phyloP scores from a whole-genome alignment of 2,888 invertebrate genomes.

The Deilephila porcellus region DNA sequence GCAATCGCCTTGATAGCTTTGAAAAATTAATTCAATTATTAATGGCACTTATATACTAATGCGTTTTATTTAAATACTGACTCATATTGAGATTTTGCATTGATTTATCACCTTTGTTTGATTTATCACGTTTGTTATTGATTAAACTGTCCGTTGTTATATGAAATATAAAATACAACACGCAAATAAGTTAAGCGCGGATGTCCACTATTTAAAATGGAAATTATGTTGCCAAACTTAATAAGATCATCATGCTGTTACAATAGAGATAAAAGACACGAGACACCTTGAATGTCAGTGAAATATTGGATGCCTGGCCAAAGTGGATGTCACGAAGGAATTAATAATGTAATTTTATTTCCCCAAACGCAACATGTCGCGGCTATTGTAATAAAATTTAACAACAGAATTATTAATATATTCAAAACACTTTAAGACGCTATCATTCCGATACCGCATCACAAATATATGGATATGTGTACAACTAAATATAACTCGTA shows the following conservation, averaged over 20 bases:
- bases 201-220: background rate
- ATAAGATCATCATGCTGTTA: conserved; percentile 9
- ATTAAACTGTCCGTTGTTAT: background rate
- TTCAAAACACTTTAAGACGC: conserved; percentile 26
- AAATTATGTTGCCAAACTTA: background rate
- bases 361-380: conserved; percentile 13
- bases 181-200: background rate
- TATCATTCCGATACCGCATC: conserved; percentile 18
- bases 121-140: too few relatives aligned
- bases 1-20: conserved; percentile 6
- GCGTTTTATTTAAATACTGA: background rate
- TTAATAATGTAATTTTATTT: conserved; percentile 23
- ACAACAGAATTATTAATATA: conserved; percentile 27
- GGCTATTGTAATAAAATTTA: conserved; percentile 25
- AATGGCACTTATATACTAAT: conserved; percentile 6
- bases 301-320: conserved; percentile 8
- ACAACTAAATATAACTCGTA: conserved; percentile 24
- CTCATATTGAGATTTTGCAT: background rate
- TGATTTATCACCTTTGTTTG: conserved; percentile 1
- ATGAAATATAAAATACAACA: too few relatives aligned
- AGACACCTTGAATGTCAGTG: background rate
- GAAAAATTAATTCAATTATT: conserved; percentile 10
- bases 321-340: conserved; percentile 2
- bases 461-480: conserved; percentile 11
- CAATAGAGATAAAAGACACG: conserved; percentile 5